A percentile compares a stretch with the other conserved stretches of the same genome.
phyloP scores from a whole-genome alignment of 2,888 invertebrate genomes.

The Acrobasis consociella region DNA sequence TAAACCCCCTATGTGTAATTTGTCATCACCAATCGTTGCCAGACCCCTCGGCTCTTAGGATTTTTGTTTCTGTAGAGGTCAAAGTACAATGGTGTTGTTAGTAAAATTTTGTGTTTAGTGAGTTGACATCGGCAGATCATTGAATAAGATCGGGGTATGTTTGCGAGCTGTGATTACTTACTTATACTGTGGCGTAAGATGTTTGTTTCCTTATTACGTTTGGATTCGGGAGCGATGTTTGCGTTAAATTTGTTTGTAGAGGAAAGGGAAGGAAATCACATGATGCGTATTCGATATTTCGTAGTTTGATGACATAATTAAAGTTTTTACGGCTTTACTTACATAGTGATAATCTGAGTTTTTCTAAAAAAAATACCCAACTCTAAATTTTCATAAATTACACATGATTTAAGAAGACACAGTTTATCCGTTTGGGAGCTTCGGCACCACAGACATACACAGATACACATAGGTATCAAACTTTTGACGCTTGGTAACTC shows the following conservation, averaged over 20 bases:
- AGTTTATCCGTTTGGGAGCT: too few species aligned
- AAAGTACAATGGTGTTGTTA: slow-evolving; percentile 40
- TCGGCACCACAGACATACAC: too few species aligned
- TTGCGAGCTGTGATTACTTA: slow-evolving; percentile 30
- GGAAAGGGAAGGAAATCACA: not conserved
- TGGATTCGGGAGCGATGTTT: slow-evolving; percentile 14
- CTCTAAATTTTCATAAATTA: too few species aligned
- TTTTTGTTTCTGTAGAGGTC: slow-evolving; percentile 34
- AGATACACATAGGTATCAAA: too few species aligned
- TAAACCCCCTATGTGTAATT: slow-evolving; percentile 73
- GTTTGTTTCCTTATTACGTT: slow-evolving; percentile 20
- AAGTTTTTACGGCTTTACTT: too few species aligned
- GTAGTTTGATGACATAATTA: too few species aligned
- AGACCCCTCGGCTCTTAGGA: slow-evolving; percentile 40
- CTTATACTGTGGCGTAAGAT: slow-evolving; percentile 15
- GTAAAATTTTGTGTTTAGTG: slow-evolving; percentile 68
- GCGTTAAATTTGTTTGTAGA: slow-evolving; percentile 6
- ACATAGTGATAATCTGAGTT: too few species aligned
- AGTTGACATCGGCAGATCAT: slow-evolving; percentile 66
- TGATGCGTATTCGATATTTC: too few species aligned
- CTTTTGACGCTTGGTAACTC: too few species aligned
- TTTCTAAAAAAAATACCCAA: too few species aligned
- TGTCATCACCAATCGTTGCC: slow-evolving; percentile 55
- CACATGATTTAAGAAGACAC: too few species aligned
- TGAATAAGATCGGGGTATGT: slow-evolving; percentile 45